Evolutionary conservation across 2,113 vertebrate species (phyloP).

Genomic region (Perca schrenkii): DNA sequence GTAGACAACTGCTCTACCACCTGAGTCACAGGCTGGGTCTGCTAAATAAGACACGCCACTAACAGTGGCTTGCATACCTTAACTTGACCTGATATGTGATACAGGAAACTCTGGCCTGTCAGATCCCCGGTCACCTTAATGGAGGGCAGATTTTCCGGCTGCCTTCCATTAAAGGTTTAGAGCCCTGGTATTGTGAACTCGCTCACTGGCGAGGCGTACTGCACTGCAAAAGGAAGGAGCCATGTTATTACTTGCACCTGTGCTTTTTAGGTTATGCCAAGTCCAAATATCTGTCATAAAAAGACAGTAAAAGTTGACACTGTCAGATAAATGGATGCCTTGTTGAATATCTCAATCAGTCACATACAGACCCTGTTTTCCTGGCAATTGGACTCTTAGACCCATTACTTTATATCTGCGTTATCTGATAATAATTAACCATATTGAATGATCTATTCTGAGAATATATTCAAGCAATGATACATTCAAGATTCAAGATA

Average conservation of each 20-base stretch:
- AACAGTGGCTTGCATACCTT: background rate
- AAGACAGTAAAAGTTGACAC: background rate
- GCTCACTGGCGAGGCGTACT: background rate
- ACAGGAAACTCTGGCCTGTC: conserved; percentile 6
- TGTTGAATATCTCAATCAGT: background rate
- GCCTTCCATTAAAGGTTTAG: background rate
- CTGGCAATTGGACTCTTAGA: background rate
- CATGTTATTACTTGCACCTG: background rate
- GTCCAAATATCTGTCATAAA: conserved; percentile 8
- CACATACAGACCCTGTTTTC: background rate
- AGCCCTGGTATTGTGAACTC: background rate
- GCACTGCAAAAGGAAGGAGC: background rate
- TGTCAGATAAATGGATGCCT: background rate
- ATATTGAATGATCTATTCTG: background rate
- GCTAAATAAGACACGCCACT: background rate
- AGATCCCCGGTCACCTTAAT: conserved; percentile 3
- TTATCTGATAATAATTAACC: background rate
- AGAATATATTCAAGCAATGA: background rate
- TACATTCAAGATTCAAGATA: background rate
- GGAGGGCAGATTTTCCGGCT: conserved; percentile 26
- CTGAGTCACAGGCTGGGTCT: background rate
- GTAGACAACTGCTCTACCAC: too few species aligned
- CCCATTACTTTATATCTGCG: background rate
- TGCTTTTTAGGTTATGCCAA: background rate
- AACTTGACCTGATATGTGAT: conserved; percentile 24